Percentiles rank a stretch among this genome's conserved stretches.
Evolutionary conservation across 2,888 invertebrate species (phyloP).

Genomic region (Callinectes sapidus): DNA sequence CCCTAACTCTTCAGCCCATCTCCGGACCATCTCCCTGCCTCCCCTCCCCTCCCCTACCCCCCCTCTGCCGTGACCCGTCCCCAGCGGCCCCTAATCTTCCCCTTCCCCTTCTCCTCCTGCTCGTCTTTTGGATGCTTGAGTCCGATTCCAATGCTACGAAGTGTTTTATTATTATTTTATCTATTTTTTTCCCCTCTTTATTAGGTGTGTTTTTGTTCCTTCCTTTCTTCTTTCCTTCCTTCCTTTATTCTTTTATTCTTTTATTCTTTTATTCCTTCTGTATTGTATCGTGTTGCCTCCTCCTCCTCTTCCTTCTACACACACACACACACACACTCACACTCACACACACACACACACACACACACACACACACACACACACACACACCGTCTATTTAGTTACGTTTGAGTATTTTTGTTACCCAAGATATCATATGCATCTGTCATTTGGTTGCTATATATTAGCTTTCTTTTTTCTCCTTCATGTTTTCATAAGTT

Average conservation of each 20-base stretch:
- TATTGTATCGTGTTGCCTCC: background rate
- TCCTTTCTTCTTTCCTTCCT: background rate
- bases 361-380: too few species aligned
- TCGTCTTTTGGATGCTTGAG: background rate
- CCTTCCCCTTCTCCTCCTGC: background rate
- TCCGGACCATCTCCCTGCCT: background rate
- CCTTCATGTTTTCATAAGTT: background rate
- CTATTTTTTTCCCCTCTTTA: background rate
- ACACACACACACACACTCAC: slow-evolving; percentile 12
- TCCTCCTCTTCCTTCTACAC: background rate
- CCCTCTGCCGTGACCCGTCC: background rate
- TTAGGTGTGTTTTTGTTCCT: background rate
- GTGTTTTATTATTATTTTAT: too few species aligned
- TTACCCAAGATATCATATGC: too few species aligned
- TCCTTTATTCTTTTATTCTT: too few species aligned
- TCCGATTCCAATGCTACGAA: background rate
- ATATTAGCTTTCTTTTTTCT: background rate
- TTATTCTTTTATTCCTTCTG: background rate
- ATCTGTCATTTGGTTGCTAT: too few species aligned
- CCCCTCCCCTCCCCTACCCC: background rate
- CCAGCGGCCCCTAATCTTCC: slow-evolving; percentile 77
- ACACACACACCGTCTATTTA: too few species aligned
- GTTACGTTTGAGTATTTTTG: too few species aligned
- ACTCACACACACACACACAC: too few species aligned
- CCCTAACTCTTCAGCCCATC: background rate